Percentiles rank a stretch among this genome's conserved stretches.
Evolutionary conservation across 1,140 invertebrate genomes (phyloP).

Genomic region (Ruditapes philippinarum): DNA sequence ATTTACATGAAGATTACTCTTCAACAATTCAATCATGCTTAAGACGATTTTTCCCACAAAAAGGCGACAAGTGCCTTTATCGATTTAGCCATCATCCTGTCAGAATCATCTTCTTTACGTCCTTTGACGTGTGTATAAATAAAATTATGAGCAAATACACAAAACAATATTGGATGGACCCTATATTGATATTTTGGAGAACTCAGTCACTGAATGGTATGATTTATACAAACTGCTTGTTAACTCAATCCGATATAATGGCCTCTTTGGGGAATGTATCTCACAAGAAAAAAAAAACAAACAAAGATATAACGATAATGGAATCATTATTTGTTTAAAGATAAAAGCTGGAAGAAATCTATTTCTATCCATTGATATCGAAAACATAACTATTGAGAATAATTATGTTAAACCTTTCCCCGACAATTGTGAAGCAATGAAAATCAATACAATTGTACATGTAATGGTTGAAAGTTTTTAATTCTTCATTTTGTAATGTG

Average conservation of each 20-base stretch:
- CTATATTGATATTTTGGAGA: neutral
- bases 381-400: too few species aligned
- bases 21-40: neutral
- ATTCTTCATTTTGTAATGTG: too few species aligned
- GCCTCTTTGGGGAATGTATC: neutral
- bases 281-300: neutral
- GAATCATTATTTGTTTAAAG: neutral
- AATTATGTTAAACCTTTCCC: too few species aligned
- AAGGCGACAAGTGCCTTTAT: neutral
- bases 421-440: too few species aligned
- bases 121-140: neutral
- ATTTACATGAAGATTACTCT: neutral
- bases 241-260: neutral
- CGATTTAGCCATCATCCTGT: neutral
- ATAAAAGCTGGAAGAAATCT: too few species aligned
- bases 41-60: neutral
- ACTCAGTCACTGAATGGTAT: neutral
- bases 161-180: neutral
- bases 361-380: too few species aligned
- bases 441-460: too few species aligned
- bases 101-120: neutral
- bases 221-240: neutral
- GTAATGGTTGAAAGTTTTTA: too few species aligned
- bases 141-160: constrained; percentile 27
- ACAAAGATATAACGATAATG: neutral